These are phyloP conservation scores for Alouatta caraya DNA, from an alignment of 2,797 vertebrate species.

Conservation along the genomic window DNA sequence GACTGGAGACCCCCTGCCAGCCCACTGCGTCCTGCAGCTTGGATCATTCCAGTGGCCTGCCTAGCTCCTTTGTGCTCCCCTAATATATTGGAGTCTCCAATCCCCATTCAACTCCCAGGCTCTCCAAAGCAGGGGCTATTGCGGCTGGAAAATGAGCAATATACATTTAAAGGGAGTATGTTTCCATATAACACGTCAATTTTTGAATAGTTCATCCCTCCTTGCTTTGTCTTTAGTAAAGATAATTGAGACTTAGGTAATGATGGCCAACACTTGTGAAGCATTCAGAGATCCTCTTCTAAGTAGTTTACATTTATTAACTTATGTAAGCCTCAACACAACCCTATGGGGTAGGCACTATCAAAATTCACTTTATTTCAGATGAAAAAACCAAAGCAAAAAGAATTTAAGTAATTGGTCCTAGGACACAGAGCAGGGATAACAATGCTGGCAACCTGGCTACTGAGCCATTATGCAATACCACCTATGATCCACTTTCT, in stretches of 20 bases:
- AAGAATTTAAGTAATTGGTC: not conserved
- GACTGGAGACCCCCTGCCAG: not conserved
- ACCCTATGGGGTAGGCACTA: not conserved
- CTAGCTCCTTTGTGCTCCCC: not conserved
- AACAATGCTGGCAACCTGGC: not conserved
- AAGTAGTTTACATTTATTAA: not conserved
- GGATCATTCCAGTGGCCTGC: not conserved
- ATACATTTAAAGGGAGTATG: not conserved
- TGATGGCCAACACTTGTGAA: not conserved
- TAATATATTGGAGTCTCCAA: not conserved
- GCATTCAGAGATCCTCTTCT: not conserved
- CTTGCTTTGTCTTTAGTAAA: not conserved
- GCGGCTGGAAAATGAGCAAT: not conserved
- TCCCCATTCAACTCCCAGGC: not conserved
- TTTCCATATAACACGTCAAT: not conserved
- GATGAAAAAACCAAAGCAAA: not conserved
- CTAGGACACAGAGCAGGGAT: not conserved
- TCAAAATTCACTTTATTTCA: not conserved
- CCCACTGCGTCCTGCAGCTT: not conserved
- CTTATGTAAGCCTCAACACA: not conserved
- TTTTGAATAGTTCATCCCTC: not conserved
- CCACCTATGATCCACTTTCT: not conserved
- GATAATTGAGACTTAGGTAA: slow-evolving; percentile 1
- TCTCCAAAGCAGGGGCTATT: not conserved
- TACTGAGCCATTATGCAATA: not conserved